These are phyloP conservation scores for Plutomurus gul DNA, from an alignment of 1,140 invertebrate genomes.

Conservation along the genomic window DNA sequence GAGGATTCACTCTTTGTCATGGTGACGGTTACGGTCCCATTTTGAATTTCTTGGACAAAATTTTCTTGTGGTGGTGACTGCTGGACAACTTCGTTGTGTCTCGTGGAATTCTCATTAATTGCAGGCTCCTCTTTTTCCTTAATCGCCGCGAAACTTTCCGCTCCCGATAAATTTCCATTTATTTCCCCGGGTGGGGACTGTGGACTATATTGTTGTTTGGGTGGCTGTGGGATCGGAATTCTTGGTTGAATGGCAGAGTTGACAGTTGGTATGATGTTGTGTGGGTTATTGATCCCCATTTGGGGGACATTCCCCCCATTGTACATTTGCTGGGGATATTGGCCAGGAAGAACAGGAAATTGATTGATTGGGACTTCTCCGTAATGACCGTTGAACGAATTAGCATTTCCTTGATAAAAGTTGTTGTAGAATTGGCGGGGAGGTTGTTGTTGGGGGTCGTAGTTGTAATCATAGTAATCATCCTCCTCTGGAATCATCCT, in stretches of 20 bases:
- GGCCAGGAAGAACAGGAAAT: not conserved
- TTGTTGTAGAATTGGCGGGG: not conserved
- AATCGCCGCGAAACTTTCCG: no score
- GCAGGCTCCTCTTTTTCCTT: no score
- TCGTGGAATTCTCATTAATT: no score
- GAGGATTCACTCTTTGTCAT: not conserved
- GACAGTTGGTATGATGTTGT: no score
- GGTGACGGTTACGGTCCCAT: not conserved
- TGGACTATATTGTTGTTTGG: no score
- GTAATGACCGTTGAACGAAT: not conserved
- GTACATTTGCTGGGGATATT: not conserved
- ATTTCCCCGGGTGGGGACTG: no score
- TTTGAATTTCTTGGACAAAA: not conserved
- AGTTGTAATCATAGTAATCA: conserved; percentile 18
- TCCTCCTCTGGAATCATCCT: not conserved
- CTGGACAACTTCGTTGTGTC: not conserved
- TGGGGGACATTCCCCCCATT: no score
- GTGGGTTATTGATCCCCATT: no score
- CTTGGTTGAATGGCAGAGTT: no score
- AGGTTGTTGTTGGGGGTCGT: not conserved
- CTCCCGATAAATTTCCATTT: no score
- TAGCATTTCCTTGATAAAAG: not conserved
- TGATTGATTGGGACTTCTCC: not conserved
- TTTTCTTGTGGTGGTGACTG: not conserved
- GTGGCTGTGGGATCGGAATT: no score